Evolutionary conservation across 2,888 invertebrate species (phyloP), one percentile per base, ranked within the genome.

Genomic region (Lasius platythorax): DNA sequence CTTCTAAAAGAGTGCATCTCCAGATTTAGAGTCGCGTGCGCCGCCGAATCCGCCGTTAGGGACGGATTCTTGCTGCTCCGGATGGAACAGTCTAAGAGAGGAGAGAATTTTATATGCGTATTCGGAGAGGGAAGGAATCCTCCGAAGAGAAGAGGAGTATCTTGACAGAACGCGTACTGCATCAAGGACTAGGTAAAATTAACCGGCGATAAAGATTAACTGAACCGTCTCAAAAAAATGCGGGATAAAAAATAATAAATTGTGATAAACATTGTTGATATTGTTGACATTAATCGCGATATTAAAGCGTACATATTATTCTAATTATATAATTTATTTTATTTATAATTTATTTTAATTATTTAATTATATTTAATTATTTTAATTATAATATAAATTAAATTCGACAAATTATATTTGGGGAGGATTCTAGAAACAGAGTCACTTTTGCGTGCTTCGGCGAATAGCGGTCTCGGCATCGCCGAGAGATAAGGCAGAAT

Each of bases 21-120:
- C 93, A 91, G 91, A 93, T 93, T 93, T 93, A 93, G 93, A 91
- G 93, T 91, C 91, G 91, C 87, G 86, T 90, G 88, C 87, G 87
- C 86, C 83, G 30, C 87, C 88, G 87, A 89, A 92, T 88, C 89
- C 83, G 85, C 89, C 85, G 88, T 91, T 87, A 86, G 87, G 82
- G 78, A 73, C 81, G 58, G 18, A 23, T 23, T 86, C 82, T 87
- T 23, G 81, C 87, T 87, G 82, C 82, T 87, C 66, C 78, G 81
- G 64, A 83, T 53, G 73, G 79, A 23, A 0, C 23, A 23, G 23
- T 0, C 23, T 50, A 12, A 43, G 11, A 68, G 72, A 43, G 53
- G 33, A 73, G 68, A 56, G 61, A 79, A 30, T 81, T 50, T 72
- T 30, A 46, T 37, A n/a, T 4, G 37, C 18, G 43, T 9, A 28